Evolutionary conservation across 2,797 vertebrate species (phyloP), one percentile per base, ranked within the genome.

Genomic region (Anguilla obscura): DNA sequence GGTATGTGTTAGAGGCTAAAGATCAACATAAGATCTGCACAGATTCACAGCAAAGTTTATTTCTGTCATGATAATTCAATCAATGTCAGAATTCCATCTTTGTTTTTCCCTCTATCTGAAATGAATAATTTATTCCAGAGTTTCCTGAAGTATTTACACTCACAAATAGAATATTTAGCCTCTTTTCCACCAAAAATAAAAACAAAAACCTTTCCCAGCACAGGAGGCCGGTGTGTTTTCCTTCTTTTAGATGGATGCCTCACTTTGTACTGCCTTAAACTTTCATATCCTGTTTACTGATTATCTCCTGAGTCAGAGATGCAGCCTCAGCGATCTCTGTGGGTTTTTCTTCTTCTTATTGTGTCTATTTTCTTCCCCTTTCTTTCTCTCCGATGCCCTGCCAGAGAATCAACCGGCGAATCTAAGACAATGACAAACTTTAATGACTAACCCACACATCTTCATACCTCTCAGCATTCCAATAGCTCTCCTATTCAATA

Each of bases 351-450:
- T 90, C 24, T 30, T n/a, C 2, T 66, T 50, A 82, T 82, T 82
- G 45, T 48, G 79, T 82, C 79, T 50, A 3, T 36, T 48, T 66
- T 36, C 3, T 79, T 63, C 86, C 91, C 66, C 69, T 24, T 50
- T 18, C 4, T 1, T 50, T 18, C 92, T 93, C 87, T 85, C 33
- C 89, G 87, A 83, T 92, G 93, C 92, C 93, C 92, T 95, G 95
- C 93, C 95, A 93, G 91, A 1, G 93, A 91, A 94, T 96, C 95
- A 94, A 89, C 93, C 92, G 90, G 86, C 86, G 94, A 95, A 95
- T 96, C 95, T 94, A 92, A 93, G 94, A 92, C 94, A 93, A 93
- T 95, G 96, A 96, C 96, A 96, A 95, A 96, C 92, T 93, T 92
- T 93, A 95, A 96, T 96, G 95, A 96, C 92, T 92, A 95, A 95